Base-by-base conservation (phyloP, 2,113 vertebrate genomes). In the Montifringilla adamsi region DNA sequence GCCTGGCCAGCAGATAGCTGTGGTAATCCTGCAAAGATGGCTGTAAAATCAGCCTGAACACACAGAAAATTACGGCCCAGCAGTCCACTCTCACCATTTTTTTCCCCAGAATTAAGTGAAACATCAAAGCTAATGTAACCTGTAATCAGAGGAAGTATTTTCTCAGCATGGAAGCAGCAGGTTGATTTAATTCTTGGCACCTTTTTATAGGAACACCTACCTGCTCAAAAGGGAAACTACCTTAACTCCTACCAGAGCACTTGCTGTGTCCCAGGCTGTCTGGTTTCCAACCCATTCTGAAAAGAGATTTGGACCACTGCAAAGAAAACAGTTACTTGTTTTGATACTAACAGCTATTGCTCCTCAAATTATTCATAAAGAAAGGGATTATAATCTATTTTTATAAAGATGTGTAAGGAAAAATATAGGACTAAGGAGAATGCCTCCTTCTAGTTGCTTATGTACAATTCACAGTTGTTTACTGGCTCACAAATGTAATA, bases 401-500 rank as follows among this genome's bases (percentile, higher is more conserved):
- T 28, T 6, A 5, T 31, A 26, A 46, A 33, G 24, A 21, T 2
- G 3, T 26, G 9, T 9, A 79, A 58, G 5, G 18, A 12, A 6
- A 53, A 94, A 73, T 22, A 69, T 1, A 74, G 37, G 28, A 53
- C 44, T 64, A 68, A 44, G 18, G 62, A 62, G 12, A 90, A 33
- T 53, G 49, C 7, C 15, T 83, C 39, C 41, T 91, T 44, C 89
- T 31, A 23, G 13, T 20, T 70, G 33, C 23, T 79, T n/a, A 68
- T 14, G 28, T 43, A 16, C n/a, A 73, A 79, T 15, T 80, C 55
- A 50, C n/a, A 52, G 14, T 28, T 81, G 50, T 16, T 68, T 52
- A 31, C 5, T 77, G 62, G 53, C 24, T 82, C 0, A 0, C 15
- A 21, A 5, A n/a, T 3, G 17, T n/a, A 53, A 49, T 74, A 79